phyloP scores from a whole-genome alignment of 2,797 vertebrate species.

The Hapalemur alaotrensis region DNA sequence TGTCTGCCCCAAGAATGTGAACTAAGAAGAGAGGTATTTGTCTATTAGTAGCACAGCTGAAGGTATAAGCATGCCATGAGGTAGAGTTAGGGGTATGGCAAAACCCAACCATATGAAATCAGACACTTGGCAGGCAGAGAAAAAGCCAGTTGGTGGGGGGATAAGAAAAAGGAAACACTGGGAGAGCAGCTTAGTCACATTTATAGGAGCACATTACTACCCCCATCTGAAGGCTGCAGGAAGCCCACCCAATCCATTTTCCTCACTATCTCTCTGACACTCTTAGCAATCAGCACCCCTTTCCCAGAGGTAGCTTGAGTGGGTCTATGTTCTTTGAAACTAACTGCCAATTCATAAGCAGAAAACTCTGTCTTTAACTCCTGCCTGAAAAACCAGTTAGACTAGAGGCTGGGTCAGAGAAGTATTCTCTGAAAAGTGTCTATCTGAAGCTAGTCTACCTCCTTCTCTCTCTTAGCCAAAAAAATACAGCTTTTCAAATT shows the following conservation, averaged over 20 bases:
- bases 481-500: background rate
- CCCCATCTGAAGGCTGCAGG: background rate
- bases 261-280: background rate
- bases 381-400: background rate
- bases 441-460: background rate
- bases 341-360: background rate
- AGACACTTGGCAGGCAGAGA: background rate
- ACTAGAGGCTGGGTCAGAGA: background rate
- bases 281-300: too few relatives aligned
- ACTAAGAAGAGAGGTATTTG: background rate
- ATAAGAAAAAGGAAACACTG: background rate
- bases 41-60: background rate
- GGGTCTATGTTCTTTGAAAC: background rate
- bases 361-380: background rate
- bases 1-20: background rate
- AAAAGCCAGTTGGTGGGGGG: background rate
- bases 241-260: background rate
- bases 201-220: rapidly evolving
- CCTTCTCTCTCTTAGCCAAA: background rate
- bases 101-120: background rate
- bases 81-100: background rate
- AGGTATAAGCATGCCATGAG: background rate
- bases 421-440: background rate
- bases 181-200: background rate
- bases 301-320: background rate